Evolutionary conservation across 2,797 vertebrate genomes (phyloP).

Genomic region (Pelobates cultripes): DNA sequence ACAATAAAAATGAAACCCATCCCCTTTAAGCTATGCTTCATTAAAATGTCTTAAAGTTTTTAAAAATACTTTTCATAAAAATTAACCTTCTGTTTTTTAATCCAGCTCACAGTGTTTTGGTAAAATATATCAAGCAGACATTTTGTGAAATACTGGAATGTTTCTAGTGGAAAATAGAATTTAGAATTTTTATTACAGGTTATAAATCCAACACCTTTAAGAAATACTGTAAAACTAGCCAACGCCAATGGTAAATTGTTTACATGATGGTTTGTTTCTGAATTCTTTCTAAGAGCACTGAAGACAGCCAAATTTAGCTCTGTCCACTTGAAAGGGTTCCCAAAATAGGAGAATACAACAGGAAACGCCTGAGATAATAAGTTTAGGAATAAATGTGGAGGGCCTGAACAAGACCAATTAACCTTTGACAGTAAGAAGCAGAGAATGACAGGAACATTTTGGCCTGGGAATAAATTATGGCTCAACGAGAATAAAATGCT

Average conservation of each 20-base stretch:
- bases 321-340: not conserved
- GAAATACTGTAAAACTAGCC: too few relatives aligned
- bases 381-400: not conserved
- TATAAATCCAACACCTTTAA: too few relatives aligned
- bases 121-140: too few relatives aligned
- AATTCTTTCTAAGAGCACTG: not conserved
- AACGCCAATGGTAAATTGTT: not conserved
- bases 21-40: too few relatives aligned
- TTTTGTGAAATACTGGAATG: too few relatives aligned
- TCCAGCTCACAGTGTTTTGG: too few relatives aligned
- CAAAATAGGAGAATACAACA: not conserved
- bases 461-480: not conserved
- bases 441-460: not conserved
- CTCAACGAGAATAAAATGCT: not conserved
- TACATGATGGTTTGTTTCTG: not conserved
- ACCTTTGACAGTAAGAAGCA: not conserved
- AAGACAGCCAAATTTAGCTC: not conserved
- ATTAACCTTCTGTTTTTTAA: too few relatives aligned
- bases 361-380: conserved; percentile 21
- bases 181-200: too few relatives aligned
- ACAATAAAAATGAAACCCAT: too few relatives aligned
- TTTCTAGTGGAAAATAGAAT: too few relatives aligned
- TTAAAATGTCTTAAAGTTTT: too few relatives aligned
- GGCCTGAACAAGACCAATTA: not conserved
- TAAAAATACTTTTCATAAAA: too few relatives aligned